These are phyloP conservation scores for Condylura cristata DNA, from an alignment of 2,113 vertebrate genomes.

Conservation along the genomic window DNA sequence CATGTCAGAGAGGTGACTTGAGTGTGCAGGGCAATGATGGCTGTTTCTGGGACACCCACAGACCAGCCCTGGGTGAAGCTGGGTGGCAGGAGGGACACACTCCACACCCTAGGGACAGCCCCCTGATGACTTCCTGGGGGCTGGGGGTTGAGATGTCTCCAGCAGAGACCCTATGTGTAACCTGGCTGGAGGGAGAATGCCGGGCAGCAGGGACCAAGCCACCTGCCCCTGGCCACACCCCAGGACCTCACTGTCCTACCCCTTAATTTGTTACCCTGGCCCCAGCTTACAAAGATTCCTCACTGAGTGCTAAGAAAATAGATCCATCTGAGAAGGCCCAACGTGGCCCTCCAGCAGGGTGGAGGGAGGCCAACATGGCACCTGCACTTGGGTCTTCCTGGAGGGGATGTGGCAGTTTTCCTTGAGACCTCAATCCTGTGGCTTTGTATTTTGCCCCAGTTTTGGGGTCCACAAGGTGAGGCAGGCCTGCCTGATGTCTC, in stretches of 20 bases:
- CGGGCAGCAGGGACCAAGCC: not conserved
- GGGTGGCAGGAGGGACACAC: not conserved
- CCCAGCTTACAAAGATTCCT: not conserved
- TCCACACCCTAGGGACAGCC: not conserved
- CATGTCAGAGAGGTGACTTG: too few relatives aligned
- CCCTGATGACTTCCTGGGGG: not conserved
- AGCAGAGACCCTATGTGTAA: not conserved
- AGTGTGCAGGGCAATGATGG: not conserved
- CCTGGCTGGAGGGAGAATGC: not conserved
- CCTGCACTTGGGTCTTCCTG: not conserved
- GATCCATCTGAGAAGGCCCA: slow-evolving; percentile 51
- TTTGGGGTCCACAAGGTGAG: not conserved
- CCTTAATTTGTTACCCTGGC: not conserved
- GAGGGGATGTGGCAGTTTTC: not conserved
- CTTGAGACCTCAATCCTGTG: not conserved
- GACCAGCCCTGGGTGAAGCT: not conserved
- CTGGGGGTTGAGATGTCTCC: not conserved
- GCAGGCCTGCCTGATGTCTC: not conserved
- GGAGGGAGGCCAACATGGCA: not conserved
- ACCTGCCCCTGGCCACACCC: not conserved
- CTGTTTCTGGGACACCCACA: not conserved
- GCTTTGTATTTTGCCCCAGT: not conserved
- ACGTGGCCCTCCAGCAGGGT: not conserved
- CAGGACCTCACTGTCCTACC: not conserved
- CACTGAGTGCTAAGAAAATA: slow-evolving; percentile 68